Evolutionary conservation across 2,797 vertebrate genomes (phyloP), one percentile per base, ranked within the genome.

Genomic region (Smutsia temminckii): DNA sequence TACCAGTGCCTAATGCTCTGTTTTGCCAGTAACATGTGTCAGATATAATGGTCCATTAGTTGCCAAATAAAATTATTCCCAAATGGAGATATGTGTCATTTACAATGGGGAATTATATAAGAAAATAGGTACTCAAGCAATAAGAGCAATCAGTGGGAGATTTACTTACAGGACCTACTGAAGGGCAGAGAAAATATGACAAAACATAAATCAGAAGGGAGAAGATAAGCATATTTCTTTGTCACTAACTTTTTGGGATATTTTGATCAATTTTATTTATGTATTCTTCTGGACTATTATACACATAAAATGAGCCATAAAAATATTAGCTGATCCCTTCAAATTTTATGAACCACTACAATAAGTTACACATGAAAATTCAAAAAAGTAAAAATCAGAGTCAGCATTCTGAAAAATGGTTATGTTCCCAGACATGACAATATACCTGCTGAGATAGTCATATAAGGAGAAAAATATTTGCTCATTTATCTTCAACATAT

Each of bases 61-160:
- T 74, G 16, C 14, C 71, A 95, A 85, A 59, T 77, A 78, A 92
- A 93, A 78, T 51, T 80, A 77, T 83, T 95, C 74, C 51, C 46
- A 87, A 89, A 37, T 93, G 66, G 14, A 93, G 55, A 89, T 94
- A 51, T 53, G 3, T 91, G 55, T 68, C 55, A 92, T 94, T 87
- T 87, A 23, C 80, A 86, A 64, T 55, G 79, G 51, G 10, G 27
- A 88, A 46, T 80, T 95, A 85, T 9, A 9, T 69, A 79, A 85
- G 69, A 78, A 91, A 94, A 37, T 92, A 90, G 66, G 10, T 83
- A 49, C 8, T 89, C 51, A 84, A 68, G 49, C 40, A 86, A 55
- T 72, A 77, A 66, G 18, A 83, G 13, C 51, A 78, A 89, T 78
- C 42, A 85, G 7, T 32, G 71, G 3, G 42, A 90, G 29, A 94